Base-by-base conservation (phyloP, 2,113 vertebrate species). In the Hipposideros armiger region DNA sequence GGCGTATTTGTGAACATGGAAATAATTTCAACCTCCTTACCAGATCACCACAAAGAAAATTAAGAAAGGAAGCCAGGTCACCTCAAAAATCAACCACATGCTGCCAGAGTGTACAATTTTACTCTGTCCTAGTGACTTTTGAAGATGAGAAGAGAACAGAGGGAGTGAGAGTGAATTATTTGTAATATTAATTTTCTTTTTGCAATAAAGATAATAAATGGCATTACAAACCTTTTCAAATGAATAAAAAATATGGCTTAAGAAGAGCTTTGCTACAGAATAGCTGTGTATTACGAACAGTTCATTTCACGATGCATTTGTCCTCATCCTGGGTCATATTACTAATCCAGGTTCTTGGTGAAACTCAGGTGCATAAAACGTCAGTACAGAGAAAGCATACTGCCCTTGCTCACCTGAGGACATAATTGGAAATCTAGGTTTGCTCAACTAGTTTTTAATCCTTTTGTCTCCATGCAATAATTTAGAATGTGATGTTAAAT, bases 131-230 rank as follows among this genome's bases (percentile, higher is more conserved):
- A 28, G 26, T 90, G 83, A 90, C 16, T 66, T 92, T n/a, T 64
- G 20, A n/a, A 60, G 54, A 76, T 19, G 14, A 91, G 77, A 92
- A 76, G 22, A 95, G 50, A 36, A 52, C n/a, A 85, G 74, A 86
- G 24, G 4, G 73, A 56, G 16, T 20, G 82, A 92, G 36, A 92
- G 42, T 22, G 20, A 88, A 66, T 90, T 91, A 70, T 73, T 94
- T 78, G 47, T 47, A 87, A 60, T 42, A 72, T 45, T 87, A 81
- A 64, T 9, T 45, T 77, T 19, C 45, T 88, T 87, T 95, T 95
- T 78, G 24, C 45, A 69, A 82, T 90, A 74, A 92, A 92, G 73
- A 72, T 96, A 97, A 95, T 69, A 82, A 95, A 95, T 87, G 91
- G 19, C 24, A 91, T 56, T 70, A 56, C 16, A 94, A 85, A 76